Evolutionary conservation across 2,888 invertebrate genomes (phyloP).

Genomic region (Hydroisotoma schaefferi): DNA sequence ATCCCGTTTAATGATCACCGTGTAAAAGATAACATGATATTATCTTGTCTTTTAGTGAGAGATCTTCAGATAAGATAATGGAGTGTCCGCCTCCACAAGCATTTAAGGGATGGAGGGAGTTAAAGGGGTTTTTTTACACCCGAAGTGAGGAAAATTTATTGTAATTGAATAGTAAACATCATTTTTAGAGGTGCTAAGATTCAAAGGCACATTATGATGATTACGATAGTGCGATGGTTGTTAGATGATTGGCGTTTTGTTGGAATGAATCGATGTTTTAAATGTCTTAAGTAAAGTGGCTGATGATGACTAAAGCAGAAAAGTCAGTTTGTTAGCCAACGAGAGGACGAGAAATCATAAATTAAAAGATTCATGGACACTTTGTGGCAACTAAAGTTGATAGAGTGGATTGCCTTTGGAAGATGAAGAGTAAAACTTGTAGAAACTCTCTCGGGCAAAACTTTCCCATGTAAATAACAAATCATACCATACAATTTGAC

Average conservation of each 20-base stretch:
- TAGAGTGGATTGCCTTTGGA: constrained; percentile 8
- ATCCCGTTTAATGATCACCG: not conserved
- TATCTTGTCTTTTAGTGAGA: constrained; percentile 33
- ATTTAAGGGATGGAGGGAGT: not conserved
- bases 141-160: not conserved
- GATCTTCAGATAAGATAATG: constrained; percentile 25
- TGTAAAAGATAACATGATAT: constrained; percentile 29
- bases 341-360: not conserved
- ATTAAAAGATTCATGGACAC: not conserved
- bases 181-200: not conserved
- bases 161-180: no score
- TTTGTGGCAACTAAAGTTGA: constrained; percentile 7
- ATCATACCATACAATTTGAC: no score
- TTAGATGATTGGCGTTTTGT: no score
- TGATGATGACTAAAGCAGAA: no score
- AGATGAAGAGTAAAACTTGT: no score
- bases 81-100: not conserved
- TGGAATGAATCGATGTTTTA: no score
- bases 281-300: no score
- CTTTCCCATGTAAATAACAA: not conserved
- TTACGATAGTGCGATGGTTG: not conserved
- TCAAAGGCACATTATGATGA: not conserved
- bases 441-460: not conserved
- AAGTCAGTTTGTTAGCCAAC: no score
- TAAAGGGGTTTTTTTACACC: not conserved